Evolutionary conservation across 2,888 invertebrate species (phyloP), one percentile per base, ranked within the genome.

Genomic region (Meteorus colon): DNA sequence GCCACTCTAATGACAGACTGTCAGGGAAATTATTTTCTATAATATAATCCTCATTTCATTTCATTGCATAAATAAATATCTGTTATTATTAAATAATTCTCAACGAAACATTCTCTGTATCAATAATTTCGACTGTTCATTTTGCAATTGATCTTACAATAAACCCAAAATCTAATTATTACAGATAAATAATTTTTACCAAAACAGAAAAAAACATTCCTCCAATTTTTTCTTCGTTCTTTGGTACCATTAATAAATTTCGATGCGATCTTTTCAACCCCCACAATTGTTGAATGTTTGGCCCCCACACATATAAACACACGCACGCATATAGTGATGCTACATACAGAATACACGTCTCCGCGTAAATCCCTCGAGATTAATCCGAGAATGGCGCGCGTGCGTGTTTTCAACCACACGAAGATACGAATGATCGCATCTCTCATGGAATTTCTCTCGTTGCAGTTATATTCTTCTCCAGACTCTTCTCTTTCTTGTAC

Each of bases 391-490:
- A 76, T 73, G 71, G 81, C 59, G 73, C 69, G 78, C 73, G 76
- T 80, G 80, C 80, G 75, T 74, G 79, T 77, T 77, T 74, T 78
- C 76, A 80, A 81, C 77, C 80, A 79, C 80, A 76, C 79, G 80
- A 79, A 65, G 77, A 74, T 83, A 80, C 81, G 77, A 72, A 76
- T 76, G 79, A 79, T 81, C 83, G 79, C 77, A 77, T 77, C 81
- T 80, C 78, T 69, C 75, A 71, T 75, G 68, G 71, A 74, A 74
- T 79, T 79, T 77, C 74, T 77, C 77, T 79, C 77, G 62, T 69
- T 59, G 69, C 63, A 72, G 73, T 76, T 71, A 70, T 41, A 71
- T 78, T 76, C 74, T 74, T 72, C 55, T 63, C 59, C 70, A 68
- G 73, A 69, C 62, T 66, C 60, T 67, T 66, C 59, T 67, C 62